Evolutionary conservation across 2,113 vertebrate genomes (phyloP).

Genomic region (Gasterosteus aculeatus): DNA sequence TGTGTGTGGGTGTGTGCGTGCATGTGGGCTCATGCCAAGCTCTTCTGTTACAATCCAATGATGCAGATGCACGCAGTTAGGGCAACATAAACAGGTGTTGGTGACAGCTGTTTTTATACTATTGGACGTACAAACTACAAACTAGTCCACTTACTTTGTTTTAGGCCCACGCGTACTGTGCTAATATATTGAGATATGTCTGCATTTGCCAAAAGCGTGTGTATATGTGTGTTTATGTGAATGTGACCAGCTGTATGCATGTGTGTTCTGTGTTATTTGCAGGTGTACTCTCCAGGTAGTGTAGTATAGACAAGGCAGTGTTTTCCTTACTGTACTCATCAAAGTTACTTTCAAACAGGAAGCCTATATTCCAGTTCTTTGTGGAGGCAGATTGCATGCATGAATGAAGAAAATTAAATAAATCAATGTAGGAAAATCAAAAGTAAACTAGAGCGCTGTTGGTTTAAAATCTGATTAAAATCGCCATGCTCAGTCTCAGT

Average conservation of each 20-base stretch:
- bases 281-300: not conserved
- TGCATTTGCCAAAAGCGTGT: not conserved
- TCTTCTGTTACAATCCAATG: slow-evolving; percentile 35
- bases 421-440: slow-evolving; percentile 35
- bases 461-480: slow-evolving; percentile 27
- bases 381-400: slow-evolving; percentile 28
- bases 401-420: slow-evolving; percentile 22
- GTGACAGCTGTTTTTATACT: slow-evolving; percentile 39
- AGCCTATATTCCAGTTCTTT: slow-evolving; percentile 4
- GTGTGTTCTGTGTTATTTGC: not conserved
- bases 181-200: not conserved
- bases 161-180: not conserved
- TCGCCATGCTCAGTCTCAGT: slow-evolving; percentile 16
- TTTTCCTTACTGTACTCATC: not conserved
- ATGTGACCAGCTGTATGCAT: not conserved
- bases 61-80: slow-evolving; percentile 8
- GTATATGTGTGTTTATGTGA: not conserved
- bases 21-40: slow-evolving; percentile 17
- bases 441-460: slow-evolving; percentile 20
- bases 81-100: slow-evolving; percentile 41
- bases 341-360: slow-evolving; percentile 2
- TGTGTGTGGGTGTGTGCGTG: not conserved
- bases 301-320: not conserved
- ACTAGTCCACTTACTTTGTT: not conserved
- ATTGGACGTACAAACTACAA: slow-evolving; percentile 2